These are phyloP conservation scores for Brachypodius melanocephalos DNA, from an alignment of 2,113 vertebrate species.

Conservation along the genomic window DNA sequence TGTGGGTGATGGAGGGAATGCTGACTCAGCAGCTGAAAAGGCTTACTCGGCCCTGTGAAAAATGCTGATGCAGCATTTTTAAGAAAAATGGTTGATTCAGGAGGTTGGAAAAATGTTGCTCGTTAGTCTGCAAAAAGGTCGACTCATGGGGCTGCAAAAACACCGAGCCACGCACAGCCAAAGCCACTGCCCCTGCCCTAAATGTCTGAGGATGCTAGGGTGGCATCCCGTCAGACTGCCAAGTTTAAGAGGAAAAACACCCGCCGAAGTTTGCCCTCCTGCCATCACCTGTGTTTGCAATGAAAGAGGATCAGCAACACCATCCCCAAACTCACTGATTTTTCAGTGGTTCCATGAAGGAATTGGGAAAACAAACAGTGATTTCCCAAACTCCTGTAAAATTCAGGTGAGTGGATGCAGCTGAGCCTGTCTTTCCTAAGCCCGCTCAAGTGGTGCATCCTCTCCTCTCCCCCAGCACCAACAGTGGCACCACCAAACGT, in stretches of 20 bases:
- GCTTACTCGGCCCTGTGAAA: not conserved
- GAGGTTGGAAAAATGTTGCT: not conserved
- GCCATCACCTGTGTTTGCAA: too few species aligned
- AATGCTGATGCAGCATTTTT: not conserved
- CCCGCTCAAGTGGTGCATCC: not conserved
- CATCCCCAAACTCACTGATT: not conserved
- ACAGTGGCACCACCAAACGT: accelerated
- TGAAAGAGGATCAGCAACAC: not conserved
- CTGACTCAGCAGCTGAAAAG: not conserved
- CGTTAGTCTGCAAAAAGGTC: not conserved
- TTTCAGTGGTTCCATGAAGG: not conserved
- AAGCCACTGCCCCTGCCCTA: not conserved
- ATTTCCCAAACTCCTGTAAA: not conserved
- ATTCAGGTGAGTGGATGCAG: accelerated
- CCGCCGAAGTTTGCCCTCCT: not conserved
- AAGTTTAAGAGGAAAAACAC: not conserved
- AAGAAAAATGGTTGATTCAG: not conserved
- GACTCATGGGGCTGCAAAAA: not conserved
- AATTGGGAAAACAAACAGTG: accelerated
- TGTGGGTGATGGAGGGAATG: not conserved
- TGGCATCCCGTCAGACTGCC: accelerated
- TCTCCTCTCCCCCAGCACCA: not conserved
- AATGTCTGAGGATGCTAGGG: not conserved
- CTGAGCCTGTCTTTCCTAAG: not conserved
- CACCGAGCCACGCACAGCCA: accelerated